Conservation (phyloP, 1,140 invertebrate genomes). For the Magallana gigas region DNA sequence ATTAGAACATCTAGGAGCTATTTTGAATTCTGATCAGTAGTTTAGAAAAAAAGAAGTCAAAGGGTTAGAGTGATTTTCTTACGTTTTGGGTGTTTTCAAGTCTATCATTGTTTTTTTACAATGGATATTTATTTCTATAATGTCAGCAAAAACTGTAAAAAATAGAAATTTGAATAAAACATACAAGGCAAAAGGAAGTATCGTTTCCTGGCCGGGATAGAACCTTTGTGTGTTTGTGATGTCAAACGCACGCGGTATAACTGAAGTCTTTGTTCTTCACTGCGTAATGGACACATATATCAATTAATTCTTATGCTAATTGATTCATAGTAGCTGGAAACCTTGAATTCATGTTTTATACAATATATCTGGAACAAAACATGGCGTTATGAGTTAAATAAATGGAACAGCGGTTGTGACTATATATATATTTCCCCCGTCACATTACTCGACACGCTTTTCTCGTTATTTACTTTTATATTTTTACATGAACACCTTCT, state of each 20-base stretch:
- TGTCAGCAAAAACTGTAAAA: conserved; percentile 12
- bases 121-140: conserved; percentile 7
- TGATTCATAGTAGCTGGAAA: conserved; percentile 1
- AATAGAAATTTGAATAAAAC: conserved; percentile 10
- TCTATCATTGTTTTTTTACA: neutral
- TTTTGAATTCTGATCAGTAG: conserved; percentile 18
- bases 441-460: too few species aligned
- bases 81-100: neutral
- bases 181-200: neutral
- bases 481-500: too few species aligned
- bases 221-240: conserved; percentile 3
- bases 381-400: too few species aligned
- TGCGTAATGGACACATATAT: neutral
- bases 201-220: neutral
- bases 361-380: too few species aligned
- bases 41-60: neutral
- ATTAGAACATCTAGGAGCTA: neutral
- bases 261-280: conserved; percentile 1
- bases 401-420: too few species aligned
- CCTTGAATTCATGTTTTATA: neutral
- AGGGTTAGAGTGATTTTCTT: neutral
- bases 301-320: conserved; percentile 22
- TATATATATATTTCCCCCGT: too few species aligned
- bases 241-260: neutral
- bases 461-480: too few species aligned